Percentiles rank a stretch among this genome's conserved stretches.
These are phyloP conservation scores for Procambarus clarkii DNA, from an alignment of 1,140 invertebrate genomes.

Conservation along the genomic window DNA sequence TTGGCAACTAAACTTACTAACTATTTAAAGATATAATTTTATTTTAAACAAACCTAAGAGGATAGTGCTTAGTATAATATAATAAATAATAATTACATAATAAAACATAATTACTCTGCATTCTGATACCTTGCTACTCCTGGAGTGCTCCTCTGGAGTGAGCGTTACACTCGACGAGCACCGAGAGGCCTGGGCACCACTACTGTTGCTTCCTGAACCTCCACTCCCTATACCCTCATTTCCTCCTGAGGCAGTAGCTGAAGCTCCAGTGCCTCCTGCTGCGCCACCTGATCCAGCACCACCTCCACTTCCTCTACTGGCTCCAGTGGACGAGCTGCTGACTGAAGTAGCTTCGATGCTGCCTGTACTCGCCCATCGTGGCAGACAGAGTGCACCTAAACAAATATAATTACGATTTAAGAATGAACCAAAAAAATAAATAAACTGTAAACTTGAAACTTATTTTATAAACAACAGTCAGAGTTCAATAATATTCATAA, in stretches of 20 bases:
- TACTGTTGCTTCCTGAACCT: slow-evolving; percentile 24
- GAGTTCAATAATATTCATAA: neutral
- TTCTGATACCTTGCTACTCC: slow-evolving; percentile 63
- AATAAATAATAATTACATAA: too few species aligned
- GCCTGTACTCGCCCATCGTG: slow-evolving; percentile 88
- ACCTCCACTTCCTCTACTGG: slow-evolving; percentile 12
- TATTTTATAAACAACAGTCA: neutral
- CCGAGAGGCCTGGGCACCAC: slow-evolving; percentile 53
- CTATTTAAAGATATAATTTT: too few species aligned
- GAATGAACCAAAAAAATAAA: too few species aligned
- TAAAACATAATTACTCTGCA: too few species aligned
- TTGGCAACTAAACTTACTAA: too few species aligned
- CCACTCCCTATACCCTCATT: slow-evolving; percentile 41
- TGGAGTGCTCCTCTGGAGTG: slow-evolving; percentile 67
- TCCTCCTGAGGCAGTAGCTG: slow-evolving; percentile 21
- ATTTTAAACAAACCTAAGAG: too few species aligned
- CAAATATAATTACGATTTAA: neutral
- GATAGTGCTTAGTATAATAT: too few species aligned
- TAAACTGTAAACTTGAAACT: too few species aligned
- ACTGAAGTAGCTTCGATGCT: slow-evolving; percentile 78
- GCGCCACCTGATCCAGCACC: neutral
- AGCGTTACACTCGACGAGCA: slow-evolving; percentile 70
- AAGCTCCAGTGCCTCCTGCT: slow-evolving; percentile 15
- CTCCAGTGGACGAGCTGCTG: slow-evolving; percentile 76
- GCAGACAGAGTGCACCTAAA: slow-evolving; percentile 86